A percentile compares a stretch with the other conserved stretches of the same genome.
These are phyloP conservation scores for Kryphioiulus occultus DNA, from an alignment of 2,888 invertebrate species.

Conservation along the genomic window DNA sequence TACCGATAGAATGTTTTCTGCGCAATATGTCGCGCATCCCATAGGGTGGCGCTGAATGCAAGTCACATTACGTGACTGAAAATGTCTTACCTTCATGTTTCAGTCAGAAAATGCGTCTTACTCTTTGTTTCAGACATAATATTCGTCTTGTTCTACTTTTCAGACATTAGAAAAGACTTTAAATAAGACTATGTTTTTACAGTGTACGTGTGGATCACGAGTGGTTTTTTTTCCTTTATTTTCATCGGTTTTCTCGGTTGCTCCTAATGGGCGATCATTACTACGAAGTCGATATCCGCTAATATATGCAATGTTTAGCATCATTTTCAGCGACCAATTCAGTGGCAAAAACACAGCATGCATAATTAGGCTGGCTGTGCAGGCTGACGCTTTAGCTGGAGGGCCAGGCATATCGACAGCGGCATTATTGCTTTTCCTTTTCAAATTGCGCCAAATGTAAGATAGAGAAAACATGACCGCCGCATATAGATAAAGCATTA, in stretches of 20 bases:
- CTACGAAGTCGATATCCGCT: slow-evolving; percentile 7
- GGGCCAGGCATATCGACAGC: not conserved
- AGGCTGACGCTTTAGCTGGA: not conserved
- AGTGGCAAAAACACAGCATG: not conserved
- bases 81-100: too few species aligned
- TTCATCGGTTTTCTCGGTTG: not conserved
- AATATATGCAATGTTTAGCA: slow-evolving; percentile 13
- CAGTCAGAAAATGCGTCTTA: too few species aligned
- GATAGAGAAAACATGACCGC: not conserved
- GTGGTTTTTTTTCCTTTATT: not conserved
- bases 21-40: too few species aligned
- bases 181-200: too few species aligned
- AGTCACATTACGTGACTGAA: too few species aligned
- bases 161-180: too few species aligned
- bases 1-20: too few species aligned
- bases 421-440: not conserved
- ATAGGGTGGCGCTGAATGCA: too few species aligned
- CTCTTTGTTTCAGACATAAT: too few species aligned
- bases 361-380: not conserved
- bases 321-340: not conserved
- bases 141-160: too few species aligned
- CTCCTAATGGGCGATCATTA: slow-evolving; percentile 25
- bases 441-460: not conserved
- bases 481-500: not conserved
- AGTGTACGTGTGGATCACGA: not conserved